phyloP scores from a whole-genome alignment of 2,888 invertebrate species.

The Nomada goodeniana region DNA sequence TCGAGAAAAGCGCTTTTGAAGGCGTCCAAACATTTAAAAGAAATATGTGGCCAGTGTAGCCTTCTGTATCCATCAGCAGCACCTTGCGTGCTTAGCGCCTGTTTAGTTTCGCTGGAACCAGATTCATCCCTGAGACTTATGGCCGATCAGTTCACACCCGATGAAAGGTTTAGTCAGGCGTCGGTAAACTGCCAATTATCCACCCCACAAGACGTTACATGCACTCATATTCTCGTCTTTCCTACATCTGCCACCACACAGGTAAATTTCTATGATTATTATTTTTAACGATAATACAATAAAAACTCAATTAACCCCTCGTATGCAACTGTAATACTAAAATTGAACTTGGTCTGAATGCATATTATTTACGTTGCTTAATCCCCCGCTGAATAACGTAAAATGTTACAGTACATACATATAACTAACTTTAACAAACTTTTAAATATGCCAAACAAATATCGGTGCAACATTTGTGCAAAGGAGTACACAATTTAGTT shows the following conservation, averaged over 20 bases:
- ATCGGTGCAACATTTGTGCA: no score
- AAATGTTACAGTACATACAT: no score
- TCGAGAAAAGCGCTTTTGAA: slow-evolving; percentile 95
- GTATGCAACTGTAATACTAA: background rate
- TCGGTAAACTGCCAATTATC: slow-evolving; percentile 95
- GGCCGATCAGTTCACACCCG: slow-evolving; percentile 98
- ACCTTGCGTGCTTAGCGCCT: slow-evolving; percentile 98
- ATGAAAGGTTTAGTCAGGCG: slow-evolving; percentile 94
- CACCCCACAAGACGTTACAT: slow-evolving; percentile 98
- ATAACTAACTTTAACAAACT: background rate
- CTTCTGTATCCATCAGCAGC: slow-evolving; percentile 92
- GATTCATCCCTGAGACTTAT: slow-evolving; percentile 93
- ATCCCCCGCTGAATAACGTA: no score
- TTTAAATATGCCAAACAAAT: no score
- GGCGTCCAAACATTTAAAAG: slow-evolving; percentile 94
- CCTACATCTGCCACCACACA: slow-evolving; percentile 98
- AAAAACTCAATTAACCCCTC: background rate
- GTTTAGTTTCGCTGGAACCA: slow-evolving; percentile 97
- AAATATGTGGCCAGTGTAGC: slow-evolving; percentile 95
- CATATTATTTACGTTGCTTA: no score
- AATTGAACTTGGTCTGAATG: background rate
- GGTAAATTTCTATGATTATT: slow-evolving; percentile 84
- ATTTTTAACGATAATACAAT: slow-evolving; percentile 1
- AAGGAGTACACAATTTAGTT: no score
- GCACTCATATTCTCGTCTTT: slow-evolving; percentile 99